Evolutionary conservation across 1,140 invertebrate genomes (phyloP), one percentile per base, ranked within the genome.

Genomic region (Bombus huntii): DNA sequence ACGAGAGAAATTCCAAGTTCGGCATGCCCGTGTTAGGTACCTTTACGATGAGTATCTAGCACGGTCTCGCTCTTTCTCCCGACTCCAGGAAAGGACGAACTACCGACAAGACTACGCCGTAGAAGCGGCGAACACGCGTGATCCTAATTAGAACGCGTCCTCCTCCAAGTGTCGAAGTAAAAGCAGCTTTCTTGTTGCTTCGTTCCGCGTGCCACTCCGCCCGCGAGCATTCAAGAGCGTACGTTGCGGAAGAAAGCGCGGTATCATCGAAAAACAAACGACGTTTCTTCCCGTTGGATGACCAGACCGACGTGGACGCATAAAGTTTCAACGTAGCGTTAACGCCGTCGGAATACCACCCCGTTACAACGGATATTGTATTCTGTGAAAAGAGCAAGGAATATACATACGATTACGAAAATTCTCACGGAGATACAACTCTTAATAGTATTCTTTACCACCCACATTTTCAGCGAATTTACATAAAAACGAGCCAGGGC

Each of bases 71-170:
- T 78, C 68, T 53, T 66, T 88, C 72, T 9, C 37, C 22, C 34
- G 31, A 25, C n/a, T n/a, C 81, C 68, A 82, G 42, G n/a, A 70
- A 85, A 89, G 80, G 87, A 85, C 82, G 82, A 73, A 68, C 88
- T 70, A 62, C 77, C 92, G 91, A 93, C 91, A 93, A 91, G 92
- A 83, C 82, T 87, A 75, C 75, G 28, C 71, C 70, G 75, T 78
- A 62, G 83, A 88, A 88, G 90, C 90, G 84, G 90, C 81, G 89
- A 94, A 95, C 94, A 95, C 92, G 94, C 94, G 93, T 95, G 94
- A 95, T 95, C 93, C 94, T 95, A 95, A 95, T 95, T 95, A 95
- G 94, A 93, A 92, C 92, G 91, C 93, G 92, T 93, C 92, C 92
- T 92, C 75, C 57, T n/a, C 88, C 75, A 87, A 91, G 92, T 90